Conservation (phyloP, 2,113 vertebrate species). For the Colaptes auratus region DNA sequence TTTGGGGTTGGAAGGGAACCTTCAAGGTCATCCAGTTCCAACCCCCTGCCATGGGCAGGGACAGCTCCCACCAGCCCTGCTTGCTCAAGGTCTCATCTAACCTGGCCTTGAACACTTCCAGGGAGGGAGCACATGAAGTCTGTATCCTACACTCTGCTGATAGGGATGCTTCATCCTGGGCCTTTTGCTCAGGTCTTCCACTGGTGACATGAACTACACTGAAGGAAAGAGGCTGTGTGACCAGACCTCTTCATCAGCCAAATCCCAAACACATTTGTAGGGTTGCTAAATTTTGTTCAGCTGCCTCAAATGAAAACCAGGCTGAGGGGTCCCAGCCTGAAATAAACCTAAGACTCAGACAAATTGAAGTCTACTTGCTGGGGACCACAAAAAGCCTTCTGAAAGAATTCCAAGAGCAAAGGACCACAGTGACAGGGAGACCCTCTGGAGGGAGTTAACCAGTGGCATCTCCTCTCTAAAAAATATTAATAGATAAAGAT, state of each 20-base stretch:
- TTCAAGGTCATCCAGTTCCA: no score
- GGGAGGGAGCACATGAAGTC: background rate
- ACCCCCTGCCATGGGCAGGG: no score
- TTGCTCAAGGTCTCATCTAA: no score
- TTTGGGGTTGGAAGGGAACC: no score
- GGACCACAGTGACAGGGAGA: background rate
- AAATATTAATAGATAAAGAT: background rate
- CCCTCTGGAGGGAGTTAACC: background rate
- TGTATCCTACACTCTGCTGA: background rate
- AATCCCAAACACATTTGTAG: conserved; percentile 12
- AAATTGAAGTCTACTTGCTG: conserved; percentile 43
- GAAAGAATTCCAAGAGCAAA: conserved; percentile 18
- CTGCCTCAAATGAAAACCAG: conserved; percentile 42
- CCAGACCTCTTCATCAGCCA: conserved; percentile 19
- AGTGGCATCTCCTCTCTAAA: background rate
- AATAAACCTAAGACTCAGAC: conserved; percentile 6
- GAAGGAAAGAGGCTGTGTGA: conserved; percentile 19
- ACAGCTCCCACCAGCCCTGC: no score
- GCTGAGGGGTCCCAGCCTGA: conserved; percentile 21
- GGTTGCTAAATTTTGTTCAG: conserved; percentile 29
- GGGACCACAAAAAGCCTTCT: background rate
- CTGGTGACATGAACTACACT: background rate
- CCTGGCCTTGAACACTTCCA: no score
- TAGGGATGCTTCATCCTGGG: background rate
- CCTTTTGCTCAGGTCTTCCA: background rate